A percentile compares a stretch with the other conserved stretches of the same genome.
Conservation (phyloP, 2,888 invertebrate genomes). For the Sipunculus nudus region DNA sequence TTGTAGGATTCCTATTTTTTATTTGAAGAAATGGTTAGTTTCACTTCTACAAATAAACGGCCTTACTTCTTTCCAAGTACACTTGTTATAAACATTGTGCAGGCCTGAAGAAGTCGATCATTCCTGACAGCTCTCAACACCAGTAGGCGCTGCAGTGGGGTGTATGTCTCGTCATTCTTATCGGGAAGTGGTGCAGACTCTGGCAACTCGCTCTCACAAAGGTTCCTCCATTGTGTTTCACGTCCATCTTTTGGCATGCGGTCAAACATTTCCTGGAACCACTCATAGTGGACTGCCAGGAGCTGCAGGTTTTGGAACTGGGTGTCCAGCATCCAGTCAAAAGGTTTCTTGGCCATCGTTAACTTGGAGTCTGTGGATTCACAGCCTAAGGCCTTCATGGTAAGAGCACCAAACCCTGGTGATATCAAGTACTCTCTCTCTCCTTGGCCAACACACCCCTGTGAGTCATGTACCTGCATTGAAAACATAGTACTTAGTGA, state of each 20-base stretch:
- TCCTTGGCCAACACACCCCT: constrained; percentile 55
- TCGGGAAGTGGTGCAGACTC: constrained; percentile 62
- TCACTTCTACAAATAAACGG: too few relatives aligned
- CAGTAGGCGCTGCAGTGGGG: constrained; percentile 61
- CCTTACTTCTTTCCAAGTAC: constrained; percentile 53
- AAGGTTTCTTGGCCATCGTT: constrained; percentile 62
- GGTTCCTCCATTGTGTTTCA: constrained; percentile 65
- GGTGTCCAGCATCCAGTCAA: constrained; percentile 67
- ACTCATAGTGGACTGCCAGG: constrained; percentile 63
- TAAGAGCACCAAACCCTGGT: constrained; percentile 57
- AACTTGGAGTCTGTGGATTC: constrained; percentile 50
- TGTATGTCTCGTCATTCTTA: constrained; percentile 62
- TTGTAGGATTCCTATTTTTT: too few relatives aligned
- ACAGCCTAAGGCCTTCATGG: constrained; percentile 55
- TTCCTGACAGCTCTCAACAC: constrained; percentile 62
- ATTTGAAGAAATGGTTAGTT: too few relatives aligned
- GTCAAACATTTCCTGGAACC: constrained; percentile 67
- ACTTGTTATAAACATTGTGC: constrained; percentile 54
- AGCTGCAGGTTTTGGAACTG: constrained; percentile 65
- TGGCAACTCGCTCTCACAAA: constrained; percentile 63
- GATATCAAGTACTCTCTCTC: constrained; percentile 65
- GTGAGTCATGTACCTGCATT: constrained; percentile 59
- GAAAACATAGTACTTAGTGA: neutral
- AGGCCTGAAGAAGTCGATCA: constrained; percentile 62
- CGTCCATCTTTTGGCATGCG: constrained; percentile 63